Conservation (phyloP, 2,888 invertebrate genomes). For the Minunthozetes semirufus region DNA sequence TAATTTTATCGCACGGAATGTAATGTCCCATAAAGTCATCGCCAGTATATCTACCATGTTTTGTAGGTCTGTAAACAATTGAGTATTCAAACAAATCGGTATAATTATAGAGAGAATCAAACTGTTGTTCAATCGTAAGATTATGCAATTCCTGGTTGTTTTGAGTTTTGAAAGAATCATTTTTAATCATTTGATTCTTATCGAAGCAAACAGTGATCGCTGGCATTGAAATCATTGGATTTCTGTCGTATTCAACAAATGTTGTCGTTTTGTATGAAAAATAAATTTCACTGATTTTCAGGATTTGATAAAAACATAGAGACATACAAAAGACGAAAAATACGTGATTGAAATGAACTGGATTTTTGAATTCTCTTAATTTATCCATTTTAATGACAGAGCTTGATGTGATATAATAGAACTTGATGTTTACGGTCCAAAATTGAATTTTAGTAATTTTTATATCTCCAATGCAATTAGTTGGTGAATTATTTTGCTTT, state of each 20-base stretch:
- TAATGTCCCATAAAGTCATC: too few species aligned
- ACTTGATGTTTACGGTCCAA: too few species aligned
- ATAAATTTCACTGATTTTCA: background rate
- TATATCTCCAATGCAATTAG: too few species aligned
- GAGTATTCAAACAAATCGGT: too few species aligned
- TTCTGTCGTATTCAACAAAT: background rate
- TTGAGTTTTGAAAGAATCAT: background rate
- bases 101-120: background rate
- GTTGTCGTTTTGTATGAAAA: slow-evolving; percentile 6
- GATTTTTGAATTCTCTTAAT: background rate
- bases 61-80: too few species aligned
- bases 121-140: background rate
- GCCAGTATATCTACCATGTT: too few species aligned
- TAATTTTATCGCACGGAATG: too few species aligned
- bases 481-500: too few species aligned
- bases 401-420: too few species aligned
- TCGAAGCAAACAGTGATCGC: background rate
- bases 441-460: too few species aligned
- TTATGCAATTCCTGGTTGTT: background rate
- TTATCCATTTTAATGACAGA: too few species aligned
- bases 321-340: background rate
- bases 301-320: background rate
- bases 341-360: background rate
- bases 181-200: background rate
- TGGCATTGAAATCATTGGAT: background rate